Evolutionary conservation across 2,113 vertebrate genomes (phyloP), one percentile per base, ranked within the genome.

Genomic region (Scytalopus superciliaris): DNA sequence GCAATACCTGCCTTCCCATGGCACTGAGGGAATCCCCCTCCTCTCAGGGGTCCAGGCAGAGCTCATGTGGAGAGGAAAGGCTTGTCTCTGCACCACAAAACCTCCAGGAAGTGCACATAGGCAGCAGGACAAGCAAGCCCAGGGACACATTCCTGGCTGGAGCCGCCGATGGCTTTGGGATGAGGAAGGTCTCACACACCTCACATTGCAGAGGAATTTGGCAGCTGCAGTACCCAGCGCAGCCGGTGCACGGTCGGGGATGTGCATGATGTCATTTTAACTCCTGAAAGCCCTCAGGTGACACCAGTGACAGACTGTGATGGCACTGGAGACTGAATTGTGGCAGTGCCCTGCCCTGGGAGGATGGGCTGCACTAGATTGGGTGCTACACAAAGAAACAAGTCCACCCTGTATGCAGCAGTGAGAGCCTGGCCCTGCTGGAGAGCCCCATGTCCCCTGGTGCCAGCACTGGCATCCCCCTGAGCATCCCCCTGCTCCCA

Each of bases 231-330:
- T 95, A 12, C 89, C 78, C 69, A 52, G 91, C 30, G 8, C 89
- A 90, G 91, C 91, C 85, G 1, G 76, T 53, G 84, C 52, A 33
- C 13, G 0, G 24, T 31, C 3, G 1, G 44, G 49, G 73, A 42
- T 73, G 15, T 33, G 55, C 60, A 4, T 88, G 93, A 94, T 82
- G 75, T 90, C 83, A 92, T 27, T 66, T 90, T 92, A 95, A 94
- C 89, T 27, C 91, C 69, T 74, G 50, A 2, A 39, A n/a, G 17
- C n/a, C 91, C 64, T 33, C 3, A 10, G 47, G 50, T 64, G 89
- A 14, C 69, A 13, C 28, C 73, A 4, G 39, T 0, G 6, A 6
- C 12, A 22, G 50, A 12, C 75, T 4, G 64, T 47, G 62, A 12
- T 1, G 33, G 8, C 10, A 4, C 62, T 55, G 87, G 78, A 78